Evolutionary conservation across 2,113 vertebrate species (phyloP).

Genomic region (Nesospiza acunhae): DNA sequence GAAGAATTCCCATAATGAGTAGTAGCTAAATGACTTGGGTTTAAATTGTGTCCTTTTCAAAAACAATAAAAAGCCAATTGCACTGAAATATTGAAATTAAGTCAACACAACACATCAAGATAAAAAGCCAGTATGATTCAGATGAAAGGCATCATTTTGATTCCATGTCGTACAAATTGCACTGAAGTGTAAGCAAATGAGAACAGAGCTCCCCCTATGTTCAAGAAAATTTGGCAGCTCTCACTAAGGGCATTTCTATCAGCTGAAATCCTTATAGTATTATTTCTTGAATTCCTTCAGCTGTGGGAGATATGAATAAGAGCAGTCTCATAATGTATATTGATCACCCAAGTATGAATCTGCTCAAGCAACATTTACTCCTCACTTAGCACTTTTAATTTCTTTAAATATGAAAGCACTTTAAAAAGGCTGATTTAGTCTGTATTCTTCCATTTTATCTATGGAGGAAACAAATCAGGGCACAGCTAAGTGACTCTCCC

Average conservation of each 20-base stretch:
- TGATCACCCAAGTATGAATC: conserved; percentile 46
- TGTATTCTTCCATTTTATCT: conserved; percentile 39
- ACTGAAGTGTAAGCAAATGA: not conserved
- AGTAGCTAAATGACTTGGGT: not conserved
- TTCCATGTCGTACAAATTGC: not conserved
- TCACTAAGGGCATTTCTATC: not conserved
- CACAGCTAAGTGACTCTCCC: not conserved
- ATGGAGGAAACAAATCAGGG: not conserved
- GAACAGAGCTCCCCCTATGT: not conserved
- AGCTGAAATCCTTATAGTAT: not conserved
- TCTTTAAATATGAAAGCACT: conserved; percentile 22
- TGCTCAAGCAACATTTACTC: conserved; percentile 34
- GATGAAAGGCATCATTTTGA: not conserved
- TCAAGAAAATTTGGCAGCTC: not conserved
- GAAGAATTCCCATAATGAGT: not conserved
- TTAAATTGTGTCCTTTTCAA: not conserved
- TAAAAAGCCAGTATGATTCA: not conserved
- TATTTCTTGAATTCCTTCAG: conserved; percentile 47
- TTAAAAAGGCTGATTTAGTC: not conserved
- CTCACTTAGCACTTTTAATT: conserved; percentile 35
- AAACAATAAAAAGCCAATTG: not conserved
- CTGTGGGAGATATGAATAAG: conserved; percentile 61
- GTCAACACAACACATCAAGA: not conserved
- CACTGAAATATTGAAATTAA: not conserved
- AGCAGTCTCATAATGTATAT: conserved; percentile 67